phyloP scores from a whole-genome alignment of 1,140 invertebrate genomes.

The Eciton burchellii region DNA sequence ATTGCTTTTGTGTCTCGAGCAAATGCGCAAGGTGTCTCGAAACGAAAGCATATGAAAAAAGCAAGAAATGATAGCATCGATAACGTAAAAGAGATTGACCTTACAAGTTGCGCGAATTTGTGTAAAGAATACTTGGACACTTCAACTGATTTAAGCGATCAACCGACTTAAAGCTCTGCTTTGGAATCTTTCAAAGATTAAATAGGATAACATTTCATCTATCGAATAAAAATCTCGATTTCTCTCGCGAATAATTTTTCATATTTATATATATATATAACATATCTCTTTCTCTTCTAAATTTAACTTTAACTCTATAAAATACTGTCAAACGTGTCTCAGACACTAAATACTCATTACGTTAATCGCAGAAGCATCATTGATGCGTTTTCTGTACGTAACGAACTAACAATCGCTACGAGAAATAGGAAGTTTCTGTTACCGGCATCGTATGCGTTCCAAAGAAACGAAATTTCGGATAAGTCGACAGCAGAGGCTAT shows the following conservation, averaged over 20 bases:
- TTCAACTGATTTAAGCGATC: not conserved
- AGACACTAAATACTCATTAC: constrained; percentile 43
- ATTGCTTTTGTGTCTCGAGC: constrained; percentile 47
- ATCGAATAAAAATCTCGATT: constrained; percentile 41
- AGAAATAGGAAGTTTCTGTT: constrained; percentile 4
- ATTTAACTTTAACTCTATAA: constrained; percentile 34
- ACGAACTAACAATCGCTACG: not conserved
- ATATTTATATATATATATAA: constrained; percentile 35
- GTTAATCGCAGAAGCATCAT: constrained; percentile 4
- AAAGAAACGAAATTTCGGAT: not conserved
- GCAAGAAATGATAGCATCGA: not conserved
- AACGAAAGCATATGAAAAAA: not conserved
- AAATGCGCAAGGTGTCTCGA: constrained; percentile 6
- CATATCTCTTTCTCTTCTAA: not conserved
- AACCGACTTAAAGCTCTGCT: not conserved
- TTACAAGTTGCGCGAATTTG: constrained; percentile 13
- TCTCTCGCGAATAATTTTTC: constrained; percentile 26
- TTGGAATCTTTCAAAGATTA: constrained; percentile 23
- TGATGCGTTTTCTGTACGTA: not conserved
- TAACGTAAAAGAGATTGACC: not conserved
- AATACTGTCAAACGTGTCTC: constrained; percentile 44
- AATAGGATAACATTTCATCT: constrained; percentile 8
- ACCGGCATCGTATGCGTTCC: not conserved
- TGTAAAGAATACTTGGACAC: not conserved
- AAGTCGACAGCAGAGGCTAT: not conserved